Conservation (phyloP, 2,113 vertebrate species). For the Scophthalmus maximus region DNA sequence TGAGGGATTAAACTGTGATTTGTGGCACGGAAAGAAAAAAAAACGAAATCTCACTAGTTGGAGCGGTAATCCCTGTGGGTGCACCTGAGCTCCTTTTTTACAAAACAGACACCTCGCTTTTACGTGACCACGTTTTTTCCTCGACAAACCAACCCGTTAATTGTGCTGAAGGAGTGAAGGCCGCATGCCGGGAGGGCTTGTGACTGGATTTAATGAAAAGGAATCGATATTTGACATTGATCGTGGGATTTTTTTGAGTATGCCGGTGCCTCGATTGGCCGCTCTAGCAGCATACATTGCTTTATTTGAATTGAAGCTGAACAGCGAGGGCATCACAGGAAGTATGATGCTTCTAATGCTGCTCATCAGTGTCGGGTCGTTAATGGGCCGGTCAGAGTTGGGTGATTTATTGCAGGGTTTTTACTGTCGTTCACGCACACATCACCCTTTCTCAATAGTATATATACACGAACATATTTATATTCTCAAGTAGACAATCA, state of each 20-base stretch:
- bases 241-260: conserved; percentile 57
- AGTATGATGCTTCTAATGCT: conserved; percentile 53
- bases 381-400: conserved; percentile 58
- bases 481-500: too few relatives aligned
- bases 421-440: too few relatives aligned
- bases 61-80: conserved; percentile 11
- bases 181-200: conserved; percentile 5
- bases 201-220: conserved; percentile 61
- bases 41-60: conserved; percentile 5
- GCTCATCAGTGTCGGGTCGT: conserved; percentile 58
- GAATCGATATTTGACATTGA: conserved; percentile 67
- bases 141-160: conserved; percentile 31
- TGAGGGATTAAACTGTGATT: conserved; percentile 12
- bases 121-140: conserved; percentile 14
- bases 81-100: conserved; percentile 19
- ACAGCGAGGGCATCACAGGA: conserved; percentile 52
- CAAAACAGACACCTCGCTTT: conserved; percentile 19
- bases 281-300: conserved; percentile 46
- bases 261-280: conserved; percentile 5
- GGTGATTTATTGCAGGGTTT: too few relatives aligned
- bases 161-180: conserved; percentile 46
- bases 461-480: too few relatives aligned
- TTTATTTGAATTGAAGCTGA: conserved; percentile 31
- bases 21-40: background rate
- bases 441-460: too few relatives aligned